Percentiles rank a stretch among this genome's conserved stretches.
Evolutionary conservation across 1,140 invertebrate species (phyloP).

Genomic region (Calephelis virginiensis): DNA sequence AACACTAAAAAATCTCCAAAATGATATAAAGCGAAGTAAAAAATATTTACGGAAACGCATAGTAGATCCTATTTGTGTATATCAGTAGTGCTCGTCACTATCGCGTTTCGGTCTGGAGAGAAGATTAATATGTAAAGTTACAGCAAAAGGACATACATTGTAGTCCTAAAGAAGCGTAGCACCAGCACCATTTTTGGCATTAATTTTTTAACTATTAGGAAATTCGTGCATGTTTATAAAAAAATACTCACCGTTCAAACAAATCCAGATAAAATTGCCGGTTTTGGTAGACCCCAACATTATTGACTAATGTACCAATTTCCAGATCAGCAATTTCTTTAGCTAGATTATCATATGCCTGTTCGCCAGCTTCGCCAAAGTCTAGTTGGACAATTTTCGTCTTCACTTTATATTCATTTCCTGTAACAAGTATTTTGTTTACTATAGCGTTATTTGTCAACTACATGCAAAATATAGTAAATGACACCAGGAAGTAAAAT

Average conservation of each 20-base stretch:
- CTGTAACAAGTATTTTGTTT: constrained; percentile 63
- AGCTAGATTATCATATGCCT: constrained; percentile 88
- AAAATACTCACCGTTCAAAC: constrained; percentile 73
- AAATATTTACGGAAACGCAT: no score
- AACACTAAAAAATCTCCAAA: no score
- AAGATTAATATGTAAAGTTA: no score
- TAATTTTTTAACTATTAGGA: background rate
- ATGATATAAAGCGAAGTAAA: no score
- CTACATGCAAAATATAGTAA: no score
- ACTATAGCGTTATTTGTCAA: no score
- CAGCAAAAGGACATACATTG: no score
- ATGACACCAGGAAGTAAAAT: no score
- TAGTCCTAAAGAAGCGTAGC: background rate
- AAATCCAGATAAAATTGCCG: constrained; percentile 91
- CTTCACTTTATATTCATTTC: constrained; percentile 85
- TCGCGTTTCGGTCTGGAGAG: no score
- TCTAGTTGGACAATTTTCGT: constrained; percentile 92
- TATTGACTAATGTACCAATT: constrained; percentile 96
- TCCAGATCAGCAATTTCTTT: constrained; percentile 88
- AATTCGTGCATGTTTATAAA: no score
- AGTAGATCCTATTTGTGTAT: no score
- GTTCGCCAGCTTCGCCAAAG: constrained; percentile 83
- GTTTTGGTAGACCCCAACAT: constrained; percentile 94
- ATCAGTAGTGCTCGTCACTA: no score
- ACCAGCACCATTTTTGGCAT: background rate